Evolutionary conservation across 2,113 vertebrate species (phyloP), one percentile per base, ranked within the genome.

Genomic region (Stigmatopora argus): DNA sequence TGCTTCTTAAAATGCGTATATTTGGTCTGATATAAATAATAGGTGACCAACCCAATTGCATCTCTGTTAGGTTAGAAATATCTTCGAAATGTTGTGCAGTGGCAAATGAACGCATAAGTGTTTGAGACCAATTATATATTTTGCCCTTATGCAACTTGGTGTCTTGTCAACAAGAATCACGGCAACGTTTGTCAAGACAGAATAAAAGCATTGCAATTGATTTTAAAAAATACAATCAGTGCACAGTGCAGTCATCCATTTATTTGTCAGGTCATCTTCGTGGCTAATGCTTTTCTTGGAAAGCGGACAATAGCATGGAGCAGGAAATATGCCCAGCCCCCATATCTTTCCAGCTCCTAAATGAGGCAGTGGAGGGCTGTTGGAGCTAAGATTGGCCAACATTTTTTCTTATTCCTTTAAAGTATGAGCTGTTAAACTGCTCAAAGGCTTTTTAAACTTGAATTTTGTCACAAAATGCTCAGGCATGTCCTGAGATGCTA

Each of bases 241-340:
- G 17, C 60, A 34, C 58, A 38, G 55, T 63, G 45, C 13, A 49
- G 41, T 71, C 64, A 51, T 55, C 78, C 52, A 53, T 74, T 81
- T 60, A 70, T 58, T 60, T 38, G 14, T 48, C 12, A 45, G 35
- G 35, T 64, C 51, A 41, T 57, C 11, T 62, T 41, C 62, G 21
- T 67, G 48, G 19, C 19, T 55, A 74, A 70, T 52, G 47, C 58
- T 72, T 45, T 64, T 69, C 66, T 70, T 78, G 70, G 64, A 53
- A 15, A 7, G 53, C 14, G 59, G 62, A 76, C 64, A 15, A 64
- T 23, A 59, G 55, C 3, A 59, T 75, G 70, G 13, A 17, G 64
- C 59, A 64, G 69, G 60, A 74, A 76, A 69, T 69, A 51, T 18
- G 21, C 38, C 19, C 12, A 19, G 3, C 59, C 38, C 38, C 38